These are phyloP conservation scores for Columba livia DNA, from an alignment of 2,113 vertebrate species.

Conservation along the genomic window DNA sequence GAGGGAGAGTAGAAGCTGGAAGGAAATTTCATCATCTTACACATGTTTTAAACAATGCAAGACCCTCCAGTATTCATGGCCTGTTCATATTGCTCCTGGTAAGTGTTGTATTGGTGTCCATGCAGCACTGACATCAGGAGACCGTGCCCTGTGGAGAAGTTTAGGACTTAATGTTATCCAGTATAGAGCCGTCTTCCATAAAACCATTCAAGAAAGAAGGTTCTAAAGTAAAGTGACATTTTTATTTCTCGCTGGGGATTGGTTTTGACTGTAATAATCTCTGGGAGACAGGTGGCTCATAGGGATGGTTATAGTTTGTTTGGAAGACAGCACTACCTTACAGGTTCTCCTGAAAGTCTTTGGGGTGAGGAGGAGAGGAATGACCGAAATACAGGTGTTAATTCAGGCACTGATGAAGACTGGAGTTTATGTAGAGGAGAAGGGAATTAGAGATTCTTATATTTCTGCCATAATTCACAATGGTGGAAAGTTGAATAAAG, in stretches of 20 bases:
- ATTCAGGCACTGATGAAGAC: neutral
- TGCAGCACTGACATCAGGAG: neutral
- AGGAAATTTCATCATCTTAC: neutral
- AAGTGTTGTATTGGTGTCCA: neutral
- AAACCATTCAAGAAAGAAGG: neutral
- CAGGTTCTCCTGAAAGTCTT: neutral
- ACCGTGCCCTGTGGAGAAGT: neutral
- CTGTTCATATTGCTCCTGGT: rapidly evolving
- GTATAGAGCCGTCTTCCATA: neutral
- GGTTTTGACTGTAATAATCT: neutral
- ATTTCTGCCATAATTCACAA: neutral
- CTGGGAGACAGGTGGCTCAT: neutral
- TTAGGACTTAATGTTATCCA: rapidly evolving
- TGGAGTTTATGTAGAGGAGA: neutral
- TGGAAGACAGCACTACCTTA: neutral
- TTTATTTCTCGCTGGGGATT: rapidly evolving
- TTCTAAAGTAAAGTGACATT: neutral
- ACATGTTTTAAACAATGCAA: neutral
- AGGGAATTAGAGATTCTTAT: neutral
- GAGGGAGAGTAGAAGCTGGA: neutral
- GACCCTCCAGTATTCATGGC: neutral
- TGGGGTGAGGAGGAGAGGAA: neutral
- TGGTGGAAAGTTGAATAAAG: neutral
- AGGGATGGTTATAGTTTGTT: neutral
- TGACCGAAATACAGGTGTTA: neutral